Conservation (phyloP, 1,140 invertebrate species). For the Apis laboriosa region DNA sequence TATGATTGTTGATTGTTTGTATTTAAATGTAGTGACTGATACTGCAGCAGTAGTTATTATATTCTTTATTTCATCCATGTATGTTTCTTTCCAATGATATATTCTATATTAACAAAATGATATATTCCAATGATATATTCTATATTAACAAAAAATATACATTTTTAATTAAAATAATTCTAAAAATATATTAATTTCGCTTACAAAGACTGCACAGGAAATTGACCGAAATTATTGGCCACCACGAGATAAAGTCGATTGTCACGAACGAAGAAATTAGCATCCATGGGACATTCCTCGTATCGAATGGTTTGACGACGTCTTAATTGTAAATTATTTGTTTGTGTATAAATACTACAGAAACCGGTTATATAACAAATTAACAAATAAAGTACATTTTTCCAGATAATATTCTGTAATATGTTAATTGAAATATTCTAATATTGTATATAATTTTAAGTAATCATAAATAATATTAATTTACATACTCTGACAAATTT, state of each 20-base stretch:
- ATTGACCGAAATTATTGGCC: conserved; percentile 47
- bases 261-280: conserved; percentile 61
- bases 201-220: conserved; percentile 58
- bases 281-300: conserved; percentile 54
- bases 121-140: conserved; percentile 75
- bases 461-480: background rate
- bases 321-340: conserved; percentile 29
- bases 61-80: conserved; percentile 65
- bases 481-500: conserved; percentile 59
- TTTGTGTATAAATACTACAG: conserved; percentile 60
- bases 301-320: conserved; percentile 55
- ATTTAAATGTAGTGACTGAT: conserved; percentile 57
- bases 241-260: conserved; percentile 66
- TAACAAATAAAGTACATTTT: conserved; percentile 57
- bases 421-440: background rate
- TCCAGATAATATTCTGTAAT: conserved; percentile 62
- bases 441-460: background rate
- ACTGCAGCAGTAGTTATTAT: conserved; percentile 47
- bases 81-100: conserved; percentile 72
- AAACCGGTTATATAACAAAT: conserved; percentile 52
- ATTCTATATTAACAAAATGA: conserved; percentile 61
- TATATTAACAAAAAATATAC: conserved; percentile 18
- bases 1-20: conserved; percentile 60
- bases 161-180: background rate
- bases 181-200: background rate